These are phyloP conservation scores for Meandrusa payeni DNA, from an alignment of 2,888 invertebrate genomes.

Conservation along the genomic window DNA sequence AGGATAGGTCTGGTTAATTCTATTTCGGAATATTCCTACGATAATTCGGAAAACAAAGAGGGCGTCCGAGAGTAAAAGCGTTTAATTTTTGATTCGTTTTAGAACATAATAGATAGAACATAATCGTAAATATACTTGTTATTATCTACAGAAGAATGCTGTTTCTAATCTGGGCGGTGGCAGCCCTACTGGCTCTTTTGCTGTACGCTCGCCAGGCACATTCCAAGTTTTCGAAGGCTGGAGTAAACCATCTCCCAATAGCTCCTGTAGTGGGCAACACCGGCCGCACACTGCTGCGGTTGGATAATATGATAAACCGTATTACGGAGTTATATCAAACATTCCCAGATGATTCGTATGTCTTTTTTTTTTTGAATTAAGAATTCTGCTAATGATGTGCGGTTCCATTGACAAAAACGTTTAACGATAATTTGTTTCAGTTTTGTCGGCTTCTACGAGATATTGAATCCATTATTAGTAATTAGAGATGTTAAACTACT, in stretches of 20 bases:
- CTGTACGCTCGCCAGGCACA: conserved; percentile 24
- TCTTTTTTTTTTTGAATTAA: too few species aligned
- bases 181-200: conserved; percentile 14
- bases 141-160: conserved; percentile 22
- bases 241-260: conserved; percentile 28
- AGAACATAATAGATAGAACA: too few species aligned
- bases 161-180: conserved; percentile 23
- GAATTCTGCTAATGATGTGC: too few species aligned
- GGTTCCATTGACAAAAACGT: too few species aligned
- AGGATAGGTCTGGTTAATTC: too few species aligned
- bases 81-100: too few species aligned
- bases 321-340: conserved; percentile 3
- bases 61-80: too few species aligned
- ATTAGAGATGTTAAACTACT: conserved; percentile 69
- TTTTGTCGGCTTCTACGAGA: conserved; percentile 43
- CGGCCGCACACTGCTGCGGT: conserved; percentile 1
- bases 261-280: conserved; percentile 32
- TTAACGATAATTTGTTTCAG: conserved; percentile 2
- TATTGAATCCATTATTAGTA: conserved; percentile 49
- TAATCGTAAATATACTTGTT: too few species aligned
- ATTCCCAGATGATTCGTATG: conserved; percentile 23
- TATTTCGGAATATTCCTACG: too few species aligned
- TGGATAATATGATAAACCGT: conserved; percentile 13
- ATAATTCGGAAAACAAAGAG: too few species aligned
- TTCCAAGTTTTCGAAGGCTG: conserved; percentile 26